phyloP scores from a whole-genome alignment of 64 coral and sea anemone species.

The Cladopsammia gracilis region DNA sequence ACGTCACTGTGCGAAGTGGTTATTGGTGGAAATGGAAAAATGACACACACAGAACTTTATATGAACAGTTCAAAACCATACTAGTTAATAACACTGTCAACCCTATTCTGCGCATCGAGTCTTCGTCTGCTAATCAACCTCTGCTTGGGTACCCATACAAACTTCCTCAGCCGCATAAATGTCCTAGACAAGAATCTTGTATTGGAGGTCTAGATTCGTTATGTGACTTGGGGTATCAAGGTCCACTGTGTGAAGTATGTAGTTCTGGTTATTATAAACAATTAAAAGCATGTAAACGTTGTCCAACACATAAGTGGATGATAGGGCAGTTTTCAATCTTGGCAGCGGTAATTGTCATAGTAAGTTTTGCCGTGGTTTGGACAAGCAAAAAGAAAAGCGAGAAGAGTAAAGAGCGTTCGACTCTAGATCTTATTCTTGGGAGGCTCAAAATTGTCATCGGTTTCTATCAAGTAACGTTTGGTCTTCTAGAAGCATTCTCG shows the following conservation, averaged over 20 bases:
- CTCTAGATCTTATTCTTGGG: background rate
- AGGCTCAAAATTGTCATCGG: slow-evolving; percentile 5
- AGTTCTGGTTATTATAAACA: slow-evolving; percentile 31
- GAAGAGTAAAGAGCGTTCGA: background rate
- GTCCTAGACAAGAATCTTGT: slow-evolving; percentile 26
- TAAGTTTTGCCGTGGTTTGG: slow-evolving; percentile 16
- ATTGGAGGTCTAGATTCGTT: slow-evolving; percentile 5
- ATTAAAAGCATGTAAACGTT: background rate
- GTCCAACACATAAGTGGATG: slow-evolving; percentile 24
- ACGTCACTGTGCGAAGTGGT: background rate
- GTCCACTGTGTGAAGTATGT: slow-evolving; percentile 41
- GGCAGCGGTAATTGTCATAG: background rate
- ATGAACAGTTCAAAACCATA: background rate
- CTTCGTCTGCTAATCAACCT: background rate
- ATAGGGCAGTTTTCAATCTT: slow-evolving; percentile 4
- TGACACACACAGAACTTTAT: background rate
- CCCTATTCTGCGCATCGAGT: background rate
- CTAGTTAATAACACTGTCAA: background rate
- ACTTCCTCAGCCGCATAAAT: slow-evolving; percentile 15
- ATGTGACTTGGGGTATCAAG: slow-evolving; percentile 12
- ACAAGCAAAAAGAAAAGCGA: slow-evolving; percentile 2
- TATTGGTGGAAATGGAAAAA: background rate
- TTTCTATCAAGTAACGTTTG: slow-evolving; percentile 14
- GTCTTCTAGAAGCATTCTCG: slow-evolving; percentile 48
- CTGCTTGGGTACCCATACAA: background rate